Base-by-base conservation (phyloP, 2,797 vertebrate species). In the Ctenopoma multispine region DNA sequence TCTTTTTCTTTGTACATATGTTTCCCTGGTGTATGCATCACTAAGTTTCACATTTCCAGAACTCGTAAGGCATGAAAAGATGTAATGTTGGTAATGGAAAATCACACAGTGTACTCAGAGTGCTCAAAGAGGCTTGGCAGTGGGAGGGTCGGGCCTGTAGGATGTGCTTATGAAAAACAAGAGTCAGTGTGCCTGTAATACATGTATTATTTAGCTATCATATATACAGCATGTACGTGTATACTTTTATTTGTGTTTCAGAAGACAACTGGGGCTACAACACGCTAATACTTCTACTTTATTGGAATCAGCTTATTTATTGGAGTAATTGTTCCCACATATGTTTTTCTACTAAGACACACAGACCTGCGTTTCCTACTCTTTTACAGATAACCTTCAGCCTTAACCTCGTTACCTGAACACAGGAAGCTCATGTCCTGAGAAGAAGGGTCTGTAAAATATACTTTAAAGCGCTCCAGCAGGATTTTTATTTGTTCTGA, bases 41-140 rank as follows among this genome's bases (percentile, higher is more conserved):
- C 55, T 40, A 29, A 50, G 23, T 34, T 57, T 77, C 29, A 68
- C 46, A 53, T 51, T 59, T 78, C 18, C 75, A 72, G 59, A 63
- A 77, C 60, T 84, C 44, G 54, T 36, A 48, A 57, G 44, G 76
- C 34, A 43, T 53, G 44, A 58, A 43, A 7, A 69, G 40, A 62
- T 76, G 49, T 41, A 34, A 75, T 59, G 50, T 69, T 36, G 23
- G 79, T 82, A 77, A 81, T 88, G 77, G 82, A 89, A 90, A 88
- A 72, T 82, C 78, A 68, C 67, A 63, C 72, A 38, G 47, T 76
- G 69, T 77, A 29, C 77, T 70, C 44, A 8, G 58, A 63, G 67
- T 24, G 36, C 65, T 72, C 10, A 8, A 18, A 75, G 40, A 49
- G 60, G 61, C 56, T 55, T 34, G 54, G 46, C 54, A 49, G 56